Evolutionary conservation across 35 echinoderm and acorn worm genomes (phyloP), one percentile per base, ranked within the genome.

Genomic region (Ophiothrix spiculata): DNA sequence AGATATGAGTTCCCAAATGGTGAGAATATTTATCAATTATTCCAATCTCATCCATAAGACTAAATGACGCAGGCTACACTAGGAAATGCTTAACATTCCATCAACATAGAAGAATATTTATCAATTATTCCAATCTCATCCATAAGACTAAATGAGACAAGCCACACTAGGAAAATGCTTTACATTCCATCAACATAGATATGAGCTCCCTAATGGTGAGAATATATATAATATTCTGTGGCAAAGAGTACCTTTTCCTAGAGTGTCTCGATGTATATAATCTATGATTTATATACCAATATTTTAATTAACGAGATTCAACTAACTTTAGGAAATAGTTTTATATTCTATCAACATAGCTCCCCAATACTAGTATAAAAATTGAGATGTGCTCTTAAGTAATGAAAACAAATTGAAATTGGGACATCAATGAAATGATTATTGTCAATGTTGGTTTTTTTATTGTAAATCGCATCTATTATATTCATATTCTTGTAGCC

Each of bases 1-100:
- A 87, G 39, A 76, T 99, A 91, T 64, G 81, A 88, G 56, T 78
- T 99, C 15, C 91, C 89, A 45, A 84, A 89, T 40, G 92, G 96
- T 99, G 76, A 54, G 86, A 42, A 38, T 75, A 6, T 15, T 23
- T n/a, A n/a, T n/a, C n/a, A n/a, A n/a, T n/a, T n/a, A n/a, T n/a
- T n/a, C n/a, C n/a, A n/a, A 90, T 84, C 21, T 83, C 86, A 35
- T 75, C 96, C 31, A 91, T 94, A 91, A 36, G 96, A 99, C 36
- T 92, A 99, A 42, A 87, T 90, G 16, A 56, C 92, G 19, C 85
- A 94, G 64, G 83, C 92, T 23, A 92, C 89, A 16, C 69, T 94
- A 1, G 92, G 96, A 25, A 75, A 13, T 99, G 96, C 76, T 79
- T 88, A 0, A 64, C 40, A 45, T 94, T 99, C 38, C 49, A 85